phyloP scores from a whole-genome alignment of 2,888 invertebrate species.

The Phania funesta region DNA sequence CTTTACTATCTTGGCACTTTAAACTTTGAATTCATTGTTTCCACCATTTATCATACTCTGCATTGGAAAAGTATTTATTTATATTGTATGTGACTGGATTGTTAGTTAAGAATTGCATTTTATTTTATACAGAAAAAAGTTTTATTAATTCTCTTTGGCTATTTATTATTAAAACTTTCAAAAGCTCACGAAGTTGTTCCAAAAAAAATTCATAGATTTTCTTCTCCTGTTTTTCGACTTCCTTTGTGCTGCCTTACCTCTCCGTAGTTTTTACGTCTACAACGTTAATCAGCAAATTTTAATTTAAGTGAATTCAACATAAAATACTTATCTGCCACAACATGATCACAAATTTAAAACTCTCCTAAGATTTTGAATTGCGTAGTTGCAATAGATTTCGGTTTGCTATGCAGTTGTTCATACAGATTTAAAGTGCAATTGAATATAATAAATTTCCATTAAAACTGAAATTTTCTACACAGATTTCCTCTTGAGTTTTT shows the following conservation, averaged over 20 bases:
- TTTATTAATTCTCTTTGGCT: too few species aligned
- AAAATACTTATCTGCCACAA: not conserved
- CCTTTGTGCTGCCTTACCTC: not conserved
- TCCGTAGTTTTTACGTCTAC: not conserved
- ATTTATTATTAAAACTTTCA: too few species aligned
- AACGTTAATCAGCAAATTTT: not conserved
- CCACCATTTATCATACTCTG: too few species aligned
- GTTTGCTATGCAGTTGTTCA: not conserved
- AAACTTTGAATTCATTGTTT: too few species aligned
- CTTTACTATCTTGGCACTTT: too few species aligned
- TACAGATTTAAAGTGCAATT: constrained; percentile 23
- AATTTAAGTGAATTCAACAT: constrained; percentile 18
- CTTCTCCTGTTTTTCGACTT: too few species aligned
- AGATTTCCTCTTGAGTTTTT: constrained; percentile 5
- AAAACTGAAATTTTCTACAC: constrained; percentile 6
- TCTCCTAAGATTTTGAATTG: not conserved
- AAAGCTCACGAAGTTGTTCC: too few species aligned
- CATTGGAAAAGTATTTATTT: too few species aligned
- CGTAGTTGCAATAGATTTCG: not conserved
- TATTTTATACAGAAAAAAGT: too few species aligned
- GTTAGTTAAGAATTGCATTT: too few species aligned
- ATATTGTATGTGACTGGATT: too few species aligned
- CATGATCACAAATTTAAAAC: constrained; percentile 11
- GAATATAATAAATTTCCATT: constrained; percentile 19
- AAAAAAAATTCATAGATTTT: too few species aligned